phyloP scores from a whole-genome alignment of 1,140 invertebrate species.

The Platyura marginata region DNA sequence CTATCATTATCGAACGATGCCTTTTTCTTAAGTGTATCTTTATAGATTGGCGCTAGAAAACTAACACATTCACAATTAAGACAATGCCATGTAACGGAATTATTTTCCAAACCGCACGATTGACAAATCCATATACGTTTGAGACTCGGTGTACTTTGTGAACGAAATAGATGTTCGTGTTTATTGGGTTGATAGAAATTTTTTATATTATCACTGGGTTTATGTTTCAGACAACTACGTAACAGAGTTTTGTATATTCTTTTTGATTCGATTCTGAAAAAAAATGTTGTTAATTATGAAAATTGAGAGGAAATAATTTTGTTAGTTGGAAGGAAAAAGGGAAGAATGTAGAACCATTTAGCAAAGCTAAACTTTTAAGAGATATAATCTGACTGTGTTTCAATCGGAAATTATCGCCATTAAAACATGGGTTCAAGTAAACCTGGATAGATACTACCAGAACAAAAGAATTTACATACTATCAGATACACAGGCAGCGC shows the following conservation, averaged over 20 bases:
- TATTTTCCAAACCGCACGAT: constrained; percentile 18
- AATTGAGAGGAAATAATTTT: not conserved
- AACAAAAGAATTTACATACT: no score
- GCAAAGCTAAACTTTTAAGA: not conserved
- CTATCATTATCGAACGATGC: constrained; percentile 3
- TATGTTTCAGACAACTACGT: constrained; percentile 17
- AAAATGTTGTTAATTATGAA: not conserved
- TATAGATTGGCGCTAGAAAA: constrained; percentile 22
- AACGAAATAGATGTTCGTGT: not conserved
- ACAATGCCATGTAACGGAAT: constrained; percentile 24
- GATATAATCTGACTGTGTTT: no score
- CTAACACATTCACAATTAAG: constrained; percentile 23
- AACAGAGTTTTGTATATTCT: constrained; percentile 21
- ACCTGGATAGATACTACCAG: no score
- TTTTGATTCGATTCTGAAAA: constrained; percentile 9
- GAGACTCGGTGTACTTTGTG: constrained; percentile 11
- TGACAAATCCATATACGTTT: constrained; percentile 21
- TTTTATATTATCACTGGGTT: not conserved
- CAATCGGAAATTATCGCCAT: no score
- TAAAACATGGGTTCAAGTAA: no score
- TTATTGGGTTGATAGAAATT: not conserved
- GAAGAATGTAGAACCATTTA: not conserved
- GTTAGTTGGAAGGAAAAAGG: not conserved
- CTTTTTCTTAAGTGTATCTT: constrained; percentile 17
- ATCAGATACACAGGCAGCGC: not conserved